These are phyloP conservation scores for Hippocampus guttulatus DNA, from an alignment of 2,113 vertebrate genomes.

Conservation along the genomic window DNA sequence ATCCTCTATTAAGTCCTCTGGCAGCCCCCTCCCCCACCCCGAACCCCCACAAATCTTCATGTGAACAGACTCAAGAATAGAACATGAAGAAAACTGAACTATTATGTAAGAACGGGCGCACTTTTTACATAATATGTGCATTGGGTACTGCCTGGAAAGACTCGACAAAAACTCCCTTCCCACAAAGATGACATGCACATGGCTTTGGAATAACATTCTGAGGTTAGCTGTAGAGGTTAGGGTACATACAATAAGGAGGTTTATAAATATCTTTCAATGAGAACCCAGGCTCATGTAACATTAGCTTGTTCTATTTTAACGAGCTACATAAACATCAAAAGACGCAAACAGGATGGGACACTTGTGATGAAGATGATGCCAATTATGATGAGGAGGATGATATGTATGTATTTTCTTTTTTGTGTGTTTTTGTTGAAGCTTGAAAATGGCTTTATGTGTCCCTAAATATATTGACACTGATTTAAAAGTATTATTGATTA, in stretches of 20 bases:
- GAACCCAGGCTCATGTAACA: not conserved
- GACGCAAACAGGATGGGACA: too few species aligned
- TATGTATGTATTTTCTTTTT: too few species aligned
- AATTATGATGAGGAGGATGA: too few species aligned
- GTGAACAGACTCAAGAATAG: not conserved
- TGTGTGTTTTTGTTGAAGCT: not conserved
- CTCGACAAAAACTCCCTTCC: not conserved
- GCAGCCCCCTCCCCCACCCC: not conserved
- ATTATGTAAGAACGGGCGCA: slow-evolving; percentile 2
- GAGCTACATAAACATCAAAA: not conserved
- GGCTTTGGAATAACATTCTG: slow-evolving; percentile 4
- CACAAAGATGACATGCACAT: slow-evolving; percentile 5
- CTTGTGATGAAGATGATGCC: too few species aligned
- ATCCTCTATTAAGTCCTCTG: too few species aligned
- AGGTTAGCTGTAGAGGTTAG: not conserved
- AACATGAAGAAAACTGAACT: not conserved
- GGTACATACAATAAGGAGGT: not conserved
- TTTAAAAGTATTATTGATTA: too few species aligned
- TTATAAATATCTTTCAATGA: slow-evolving; percentile 1
- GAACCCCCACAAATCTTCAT: not conserved
- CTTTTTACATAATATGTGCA: slow-evolving; percentile 1
- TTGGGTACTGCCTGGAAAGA: not conserved
- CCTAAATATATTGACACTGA: not conserved
- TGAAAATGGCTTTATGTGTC: not conserved
- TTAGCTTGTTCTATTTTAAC: not conserved